Base-by-base conservation (phyloP, 2,797 vertebrate species). In the Scleropages formosus region DNA sequence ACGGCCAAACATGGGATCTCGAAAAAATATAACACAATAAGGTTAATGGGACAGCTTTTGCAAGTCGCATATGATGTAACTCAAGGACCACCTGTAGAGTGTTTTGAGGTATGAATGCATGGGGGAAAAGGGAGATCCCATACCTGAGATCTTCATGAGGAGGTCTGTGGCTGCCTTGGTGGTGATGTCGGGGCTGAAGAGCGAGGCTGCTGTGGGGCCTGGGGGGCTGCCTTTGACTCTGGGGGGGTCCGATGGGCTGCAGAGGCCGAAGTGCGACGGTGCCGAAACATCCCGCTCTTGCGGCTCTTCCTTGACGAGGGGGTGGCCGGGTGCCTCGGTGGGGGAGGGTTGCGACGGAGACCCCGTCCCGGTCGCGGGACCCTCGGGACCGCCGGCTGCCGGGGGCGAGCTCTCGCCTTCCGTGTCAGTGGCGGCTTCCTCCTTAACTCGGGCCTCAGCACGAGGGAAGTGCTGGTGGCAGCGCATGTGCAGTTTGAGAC, bases 401-500 rank as follows among this genome's bases (percentile, higher is more conserved):
- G 31, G 31, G 6, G 31, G 31, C 39, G 31, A 39, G 6, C 91
- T 94, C 88, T 97, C 97, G 79, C 92, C 92, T 81, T 94, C 98
- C 22, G 93, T 93, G 91, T 99, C 97, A 58, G 94, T 94, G 87
- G 92, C 92, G 85, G 93, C 91, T 88, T 98, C 97, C 89, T 99
- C 97, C 90, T 99, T 99, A 89, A 99, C 96, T 92, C 96, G 96
- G 90, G 96, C 90, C 88, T 98, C 98, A 79, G 94, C 91, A 89
- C 95, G 94, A 78, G 98, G 95, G 90, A 98, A 98, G 92, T 99
- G 98, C 88, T 99, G 98, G 89, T 99, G 98, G 90, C 98, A 99
- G 85, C 98, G 96, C 98, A 99, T 99, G 90, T 99, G 98, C 82
- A 99, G 96, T 88, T 99, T 99, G 87, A 99, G 93, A 93, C 98